Base-by-base conservation (phyloP, 2,888 invertebrate species). In the Trichacis sp. region DNA sequence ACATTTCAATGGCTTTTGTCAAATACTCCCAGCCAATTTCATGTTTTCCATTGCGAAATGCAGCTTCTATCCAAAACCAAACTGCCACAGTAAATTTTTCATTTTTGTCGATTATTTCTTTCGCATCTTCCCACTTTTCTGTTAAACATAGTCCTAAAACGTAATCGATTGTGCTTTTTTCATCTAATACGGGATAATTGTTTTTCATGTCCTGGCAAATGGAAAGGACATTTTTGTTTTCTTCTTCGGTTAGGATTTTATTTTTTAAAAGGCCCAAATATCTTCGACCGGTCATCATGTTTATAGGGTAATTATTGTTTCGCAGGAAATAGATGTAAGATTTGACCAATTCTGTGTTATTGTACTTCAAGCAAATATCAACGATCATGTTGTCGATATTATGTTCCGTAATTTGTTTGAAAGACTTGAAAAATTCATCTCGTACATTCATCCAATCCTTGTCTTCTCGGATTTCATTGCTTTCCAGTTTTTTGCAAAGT, bases 121-220 rank as follows among this genome's bases (percentile, higher is more conserved):
- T 52, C 38, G 88, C 87, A 59, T 89, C 87, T 70, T 86, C 86
- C 92, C 92, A 93, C 68, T 89, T 85, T 55, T 86, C 80, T 6
- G 92, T 91, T 15, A 87, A 75, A 68, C 90, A 89, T 1, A 95
- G 78, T 0, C 88, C 92, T 62, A 84, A 83, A 56, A 93, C 85
- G 4, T 30, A 91, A 81, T 75, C 84, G 84, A 74, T 91, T 90
- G 88, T 87, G 14, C 91, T 90, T 1, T 75, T 77, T 12, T 83
- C 82, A 82, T 93, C 92, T 49, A 93, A 78, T 0, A 89, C 76
- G 50, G 88, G 86, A 78, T 90, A 87, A 66, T 88, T 86, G 24
- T 85, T 77, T 72, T 85, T 85, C 30, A 92, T 72, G 54, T 73
- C 68, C 19, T 86, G 77, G 74, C 84, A 89, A 52, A 88, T 82